Conservation (phyloP, 2,797 vertebrate species). For the Anguilla marmorata region DNA sequence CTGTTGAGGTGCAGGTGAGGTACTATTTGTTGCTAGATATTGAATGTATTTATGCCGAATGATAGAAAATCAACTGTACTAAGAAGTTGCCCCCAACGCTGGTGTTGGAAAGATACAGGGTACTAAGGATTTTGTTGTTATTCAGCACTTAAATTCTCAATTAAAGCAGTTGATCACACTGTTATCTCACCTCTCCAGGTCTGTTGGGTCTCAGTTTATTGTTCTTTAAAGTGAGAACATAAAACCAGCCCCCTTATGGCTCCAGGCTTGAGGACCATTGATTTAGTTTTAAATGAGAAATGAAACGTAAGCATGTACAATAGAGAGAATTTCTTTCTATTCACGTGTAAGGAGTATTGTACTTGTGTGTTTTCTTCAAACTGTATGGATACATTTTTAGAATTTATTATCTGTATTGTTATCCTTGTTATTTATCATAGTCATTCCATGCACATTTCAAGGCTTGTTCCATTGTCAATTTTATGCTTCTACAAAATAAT, state of each 20-base stretch:
- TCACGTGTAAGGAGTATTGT: not conserved
- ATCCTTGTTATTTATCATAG: not conserved
- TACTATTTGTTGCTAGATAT: not conserved
- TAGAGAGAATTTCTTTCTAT: not conserved
- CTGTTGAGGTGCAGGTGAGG: constrained; percentile 85
- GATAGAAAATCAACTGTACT: not conserved
- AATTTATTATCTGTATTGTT: not conserved
- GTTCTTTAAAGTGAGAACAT: no score
- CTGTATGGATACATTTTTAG: not conserved
- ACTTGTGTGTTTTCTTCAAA: not conserved
- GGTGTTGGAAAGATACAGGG: no score
- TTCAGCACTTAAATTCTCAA: not conserved
- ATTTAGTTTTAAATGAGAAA: not conserved
- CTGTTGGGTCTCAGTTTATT: not conserved
- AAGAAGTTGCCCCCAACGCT: no score
- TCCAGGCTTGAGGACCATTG: not conserved
- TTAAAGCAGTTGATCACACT: not conserved
- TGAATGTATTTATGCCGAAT: not conserved
- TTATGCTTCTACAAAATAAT: not conserved
- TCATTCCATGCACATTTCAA: not conserved
- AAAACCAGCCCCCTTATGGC: no score
- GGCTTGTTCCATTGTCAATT: not conserved
- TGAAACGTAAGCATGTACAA: not conserved
- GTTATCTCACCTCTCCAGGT: not conserved
- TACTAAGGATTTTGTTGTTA: not conserved